Conservation (phyloP, 1,140 invertebrate genomes). For the Chrysomallon squamiferum region DNA sequence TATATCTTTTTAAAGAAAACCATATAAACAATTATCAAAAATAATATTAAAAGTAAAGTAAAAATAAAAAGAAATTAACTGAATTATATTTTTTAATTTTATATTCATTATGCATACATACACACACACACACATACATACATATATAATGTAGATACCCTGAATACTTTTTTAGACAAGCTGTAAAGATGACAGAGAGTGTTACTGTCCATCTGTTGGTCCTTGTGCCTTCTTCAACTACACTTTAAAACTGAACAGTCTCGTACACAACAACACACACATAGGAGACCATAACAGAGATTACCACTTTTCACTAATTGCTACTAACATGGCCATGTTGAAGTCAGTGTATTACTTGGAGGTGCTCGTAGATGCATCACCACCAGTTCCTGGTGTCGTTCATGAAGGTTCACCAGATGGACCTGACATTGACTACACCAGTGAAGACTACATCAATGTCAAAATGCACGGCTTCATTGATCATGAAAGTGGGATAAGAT, state of each 20-base stretch:
- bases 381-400: slow-evolving; percentile 28
- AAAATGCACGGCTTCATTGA: slow-evolving; percentile 33
- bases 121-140: too few species aligned
- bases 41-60: too few species aligned
- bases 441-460: slow-evolving; percentile 8
- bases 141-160: too few species aligned
- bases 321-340: slow-evolving; percentile 25
- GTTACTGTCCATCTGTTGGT: slow-evolving; percentile 38
- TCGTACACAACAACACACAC: slow-evolving; percentile 19
- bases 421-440: slow-evolving; percentile 30
- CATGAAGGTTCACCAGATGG: slow-evolving; percentile 18
- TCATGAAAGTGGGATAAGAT: slow-evolving; percentile 32
- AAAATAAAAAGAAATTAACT: too few species aligned
- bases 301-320: slow-evolving; percentile 32
- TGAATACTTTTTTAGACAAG: too few species aligned
- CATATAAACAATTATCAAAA: too few species aligned
- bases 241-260: slow-evolving; percentile 4
- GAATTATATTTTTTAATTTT: too few species aligned
- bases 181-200: not conserved
- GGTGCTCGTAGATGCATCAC: slow-evolving; percentile 38
- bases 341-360: slow-evolving; percentile 12
- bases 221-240: slow-evolving; percentile 22
- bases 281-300: slow-evolving; percentile 35
- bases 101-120: too few species aligned
- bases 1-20: too few species aligned